Evolutionary conservation across 2,797 vertebrate species (phyloP), one percentile per base, ranked within the genome.

Genomic region (Tinamus major): DNA sequence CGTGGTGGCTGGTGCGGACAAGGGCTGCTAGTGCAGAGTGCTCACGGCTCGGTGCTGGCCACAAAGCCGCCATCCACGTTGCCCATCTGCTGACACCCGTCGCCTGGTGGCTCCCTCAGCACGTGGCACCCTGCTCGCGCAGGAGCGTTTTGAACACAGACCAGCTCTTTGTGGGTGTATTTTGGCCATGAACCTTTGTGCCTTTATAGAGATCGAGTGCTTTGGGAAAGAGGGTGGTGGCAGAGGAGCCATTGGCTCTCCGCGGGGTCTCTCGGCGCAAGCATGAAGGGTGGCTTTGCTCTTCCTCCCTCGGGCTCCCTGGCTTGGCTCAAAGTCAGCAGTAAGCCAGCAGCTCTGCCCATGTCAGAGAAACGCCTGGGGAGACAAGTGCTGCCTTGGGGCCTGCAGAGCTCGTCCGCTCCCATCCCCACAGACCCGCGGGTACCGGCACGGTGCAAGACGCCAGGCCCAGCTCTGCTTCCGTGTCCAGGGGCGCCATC

Each of bases 301-400:
- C 76, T 80, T 85, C 37, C 79, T 96, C 92, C 94, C 86, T 92
- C 72, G 89, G 95, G 92, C 88, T 89, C 87, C 90, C 94, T 75
- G 84, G 29, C 87, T 79, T 79, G 87, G 62, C 79, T 91, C 85
- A 87, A 72, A 90, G 91, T 87, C 95, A 94, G 88, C 96, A 95
- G 95, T 91, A 95, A 64, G 20, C 41, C 0, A 5, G 55, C 1
- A 8, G 3, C 81, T 94, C 33, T 86, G 26, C 89, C 93, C 82
- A 20, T 87, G 94, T 93, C 94, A 96, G 91, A 42, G 92, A 93
- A 94, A 64, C 93, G 92, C 94, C 85, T 91, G 80, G 90, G 88
- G 87, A 94, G 80, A 90, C 87, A 59, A 90, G 82, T 18, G 87
- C 18, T 31, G 91, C 78, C 92, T 71, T 5, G 71, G 93, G 85